Conservation (phyloP, 1,140 invertebrate species). For the Achatina immaculata region DNA sequence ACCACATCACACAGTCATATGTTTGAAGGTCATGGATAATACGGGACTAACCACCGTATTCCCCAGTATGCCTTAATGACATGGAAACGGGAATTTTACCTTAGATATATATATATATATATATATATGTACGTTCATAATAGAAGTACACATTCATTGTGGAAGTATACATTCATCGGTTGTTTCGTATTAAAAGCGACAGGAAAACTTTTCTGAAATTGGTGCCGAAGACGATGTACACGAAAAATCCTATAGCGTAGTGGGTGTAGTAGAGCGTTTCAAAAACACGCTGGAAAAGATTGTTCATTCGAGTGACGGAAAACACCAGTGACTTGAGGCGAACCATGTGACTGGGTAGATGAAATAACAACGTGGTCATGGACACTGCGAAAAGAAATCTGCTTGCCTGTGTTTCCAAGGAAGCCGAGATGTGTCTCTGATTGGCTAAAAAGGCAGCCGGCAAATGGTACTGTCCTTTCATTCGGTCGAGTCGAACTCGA, state of each 20-base stretch:
- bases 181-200: too few species aligned
- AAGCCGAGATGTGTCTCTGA: not conserved
- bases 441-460: constrained; percentile 48
- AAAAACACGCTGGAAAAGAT: constrained; percentile 74
- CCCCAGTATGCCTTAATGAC: too few species aligned
- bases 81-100: too few species aligned
- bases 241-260: constrained; percentile 87
- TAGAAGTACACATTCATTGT: too few species aligned
- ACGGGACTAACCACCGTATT: too few species aligned
- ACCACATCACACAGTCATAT: too few species aligned
- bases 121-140: too few species aligned
- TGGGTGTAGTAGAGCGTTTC: constrained; percentile 81
- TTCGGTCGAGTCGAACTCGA: not conserved
- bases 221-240: constrained; percentile 76
- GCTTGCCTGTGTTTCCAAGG: constrained; percentile 80
- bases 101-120: too few species aligned
- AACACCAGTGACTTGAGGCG: constrained; percentile 60
- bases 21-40: too few species aligned
- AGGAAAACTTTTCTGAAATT: constrained; percentile 50
- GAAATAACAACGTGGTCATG: constrained; percentile 82
- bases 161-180: too few species aligned
- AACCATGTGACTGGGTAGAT: constrained; percentile 77
- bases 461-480: constrained; percentile 72
- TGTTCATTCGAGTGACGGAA: not conserved
- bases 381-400: constrained; percentile 86